A percentile compares a stretch with the other conserved stretches of the same genome.
Evolutionary conservation across 2,797 vertebrate species (phyloP).

Genomic region (Moxostoma hubbsi): DNA sequence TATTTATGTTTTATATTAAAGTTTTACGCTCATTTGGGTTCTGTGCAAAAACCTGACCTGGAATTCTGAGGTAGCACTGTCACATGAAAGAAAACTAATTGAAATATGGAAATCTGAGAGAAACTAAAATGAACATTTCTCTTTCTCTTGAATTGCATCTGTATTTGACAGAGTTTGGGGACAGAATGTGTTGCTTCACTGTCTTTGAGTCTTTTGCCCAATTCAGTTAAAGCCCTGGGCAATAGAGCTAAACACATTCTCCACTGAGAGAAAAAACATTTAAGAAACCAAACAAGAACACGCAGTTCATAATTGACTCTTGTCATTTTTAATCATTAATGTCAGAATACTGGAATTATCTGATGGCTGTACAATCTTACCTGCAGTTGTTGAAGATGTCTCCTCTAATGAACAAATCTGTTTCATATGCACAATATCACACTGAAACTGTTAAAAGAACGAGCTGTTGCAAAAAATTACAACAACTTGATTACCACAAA

Average conservation of each 20-base stretch:
- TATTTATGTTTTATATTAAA: too few relatives aligned
- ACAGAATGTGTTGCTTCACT: conserved; percentile 22
- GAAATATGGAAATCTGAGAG: too few relatives aligned
- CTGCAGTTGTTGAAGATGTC: conserved; percentile 71
- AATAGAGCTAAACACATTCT: conserved; percentile 70
- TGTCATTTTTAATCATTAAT: conserved; percentile 77
- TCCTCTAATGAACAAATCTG: conserved; percentile 69
- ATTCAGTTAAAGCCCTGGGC: conserved; percentile 74
- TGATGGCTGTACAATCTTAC: conserved; percentile 66
- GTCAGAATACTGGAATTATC: conserved; percentile 71
- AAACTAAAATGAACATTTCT: too few relatives aligned
- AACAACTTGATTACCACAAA: background rate
- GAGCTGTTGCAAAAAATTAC: conserved; percentile 23
- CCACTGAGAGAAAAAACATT: conserved; percentile 60
- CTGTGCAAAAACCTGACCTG: too few relatives aligned
- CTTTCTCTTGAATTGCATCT: background rate
- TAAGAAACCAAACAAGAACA: conserved; percentile 69
- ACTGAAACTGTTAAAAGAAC: conserved; percentile 25
- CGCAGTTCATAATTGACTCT: conserved; percentile 77
- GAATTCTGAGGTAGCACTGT: too few relatives aligned
- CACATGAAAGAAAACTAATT: conserved; percentile 2
- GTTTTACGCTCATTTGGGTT: too few relatives aligned
- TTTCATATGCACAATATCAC: conserved; percentile 54
- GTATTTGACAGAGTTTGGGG: background rate
- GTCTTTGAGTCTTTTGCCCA: conserved; percentile 57